Conservation (phyloP, 2,113 vertebrate species). For the Dipodomys stephensi region DNA sequence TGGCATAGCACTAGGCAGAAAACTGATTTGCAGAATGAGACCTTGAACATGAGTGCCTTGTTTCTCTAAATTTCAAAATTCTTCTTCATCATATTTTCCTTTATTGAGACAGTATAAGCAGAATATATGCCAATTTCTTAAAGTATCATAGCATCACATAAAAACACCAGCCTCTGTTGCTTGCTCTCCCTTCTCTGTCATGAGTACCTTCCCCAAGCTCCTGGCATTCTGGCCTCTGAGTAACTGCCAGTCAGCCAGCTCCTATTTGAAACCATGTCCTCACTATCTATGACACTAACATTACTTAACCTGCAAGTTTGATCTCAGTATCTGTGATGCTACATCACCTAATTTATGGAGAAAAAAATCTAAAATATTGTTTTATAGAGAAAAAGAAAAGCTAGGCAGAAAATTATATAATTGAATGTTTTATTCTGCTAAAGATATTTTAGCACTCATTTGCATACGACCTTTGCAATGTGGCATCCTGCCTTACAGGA, state of each 20-base stretch:
- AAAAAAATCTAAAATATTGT: not conserved
- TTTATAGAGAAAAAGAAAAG: conserved; percentile 36
- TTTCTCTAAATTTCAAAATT: not conserved
- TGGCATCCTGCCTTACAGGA: not conserved
- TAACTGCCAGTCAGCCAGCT: not conserved
- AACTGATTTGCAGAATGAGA: not conserved
- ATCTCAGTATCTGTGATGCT: not conserved
- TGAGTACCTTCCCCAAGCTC: fast-evolving
- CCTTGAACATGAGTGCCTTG: not conserved
- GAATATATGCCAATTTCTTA: not conserved
- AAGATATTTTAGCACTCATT: conserved; percentile 26
- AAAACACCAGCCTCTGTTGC: not conserved
- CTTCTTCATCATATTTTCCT: not conserved
- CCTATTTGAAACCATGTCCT: not conserved
- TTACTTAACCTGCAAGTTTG: not conserved
- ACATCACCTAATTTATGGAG: not conserved
- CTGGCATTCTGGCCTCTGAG: not conserved
- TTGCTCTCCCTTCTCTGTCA: not conserved
- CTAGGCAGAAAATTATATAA: not conserved
- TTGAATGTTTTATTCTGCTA: conserved; percentile 20
- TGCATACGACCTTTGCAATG: conserved; percentile 51
- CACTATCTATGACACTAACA: not conserved
- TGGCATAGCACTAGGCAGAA: not conserved
- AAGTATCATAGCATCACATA: not conserved
- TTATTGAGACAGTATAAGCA: not conserved